Evolutionary conservation across 2,888 invertebrate genomes (phyloP).

Genomic region (Amphiduros pacificus): DNA sequence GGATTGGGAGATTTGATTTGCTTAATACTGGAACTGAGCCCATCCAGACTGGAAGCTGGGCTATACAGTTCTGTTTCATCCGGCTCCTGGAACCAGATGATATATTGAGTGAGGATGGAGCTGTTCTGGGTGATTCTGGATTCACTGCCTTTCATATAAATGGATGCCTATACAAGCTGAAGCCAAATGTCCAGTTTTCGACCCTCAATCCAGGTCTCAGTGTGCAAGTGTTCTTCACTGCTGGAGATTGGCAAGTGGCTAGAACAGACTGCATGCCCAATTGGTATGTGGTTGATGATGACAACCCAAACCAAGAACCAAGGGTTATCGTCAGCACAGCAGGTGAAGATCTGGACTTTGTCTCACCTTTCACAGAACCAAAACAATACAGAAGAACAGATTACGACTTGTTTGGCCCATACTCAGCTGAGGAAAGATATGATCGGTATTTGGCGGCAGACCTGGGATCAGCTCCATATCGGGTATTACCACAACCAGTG

Average conservation of each 20-base stretch:
- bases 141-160: slow-evolving; percentile 32
- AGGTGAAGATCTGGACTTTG: slow-evolving; percentile 33
- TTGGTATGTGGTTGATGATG: slow-evolving; percentile 39
- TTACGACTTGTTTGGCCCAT: neutral
- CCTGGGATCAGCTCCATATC: neutral
- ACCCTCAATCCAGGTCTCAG: slow-evolving; percentile 23
- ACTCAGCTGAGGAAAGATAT: neutral
- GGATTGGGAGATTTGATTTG: slow-evolving; percentile 31
- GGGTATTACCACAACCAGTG: neutral
- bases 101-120: neutral
- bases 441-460: neutral
- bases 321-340: slow-evolving; percentile 33
- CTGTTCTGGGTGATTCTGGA: slow-evolving; percentile 23
- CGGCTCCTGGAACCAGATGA: slow-evolving; percentile 28
- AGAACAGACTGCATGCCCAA: slow-evolving; percentile 38
- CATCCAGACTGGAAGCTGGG: slow-evolving; percentile 34
- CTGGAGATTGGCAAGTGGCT: slow-evolving; percentile 29
- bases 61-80: slow-evolving; percentile 30
- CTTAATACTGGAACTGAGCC: slow-evolving; percentile 33
- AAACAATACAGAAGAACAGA: neutral
- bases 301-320: slow-evolving; percentile 26
- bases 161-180: slow-evolving; percentile 35
- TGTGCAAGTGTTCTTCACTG: slow-evolving; percentile 23
- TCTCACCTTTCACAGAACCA: slow-evolving; percentile 12
- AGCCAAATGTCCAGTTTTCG: slow-evolving; percentile 24